Evolutionary conservation across 2,888 invertebrate genomes (phyloP).

Genomic region (Acanthosoma haemorrhoidale): DNA sequence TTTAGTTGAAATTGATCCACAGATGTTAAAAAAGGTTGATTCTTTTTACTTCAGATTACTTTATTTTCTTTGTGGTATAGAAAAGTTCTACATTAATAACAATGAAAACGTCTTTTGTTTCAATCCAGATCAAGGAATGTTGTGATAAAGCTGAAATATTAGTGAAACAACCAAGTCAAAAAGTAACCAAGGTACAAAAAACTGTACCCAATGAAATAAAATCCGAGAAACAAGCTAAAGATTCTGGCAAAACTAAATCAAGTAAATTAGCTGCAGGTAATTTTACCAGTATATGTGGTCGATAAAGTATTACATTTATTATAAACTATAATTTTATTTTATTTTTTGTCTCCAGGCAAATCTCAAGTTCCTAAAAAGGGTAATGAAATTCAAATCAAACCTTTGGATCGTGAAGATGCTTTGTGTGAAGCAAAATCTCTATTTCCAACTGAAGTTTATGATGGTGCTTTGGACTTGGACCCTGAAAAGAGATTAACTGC

Average conservation of each 20-base stretch:
- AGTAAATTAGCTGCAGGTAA: slow-evolving; percentile 41
- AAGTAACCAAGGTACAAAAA: background rate
- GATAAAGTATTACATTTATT: background rate
- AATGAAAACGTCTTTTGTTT: background rate
- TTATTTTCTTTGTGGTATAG: background rate
- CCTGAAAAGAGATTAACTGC: slow-evolving; percentile 80
- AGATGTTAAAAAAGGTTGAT: slow-evolving; percentile 79
- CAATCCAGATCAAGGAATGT: slow-evolving; percentile 73
- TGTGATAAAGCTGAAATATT: slow-evolving; percentile 85
- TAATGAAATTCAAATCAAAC: background rate
- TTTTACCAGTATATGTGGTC: background rate
- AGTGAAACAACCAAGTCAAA: slow-evolving; percentile 48
- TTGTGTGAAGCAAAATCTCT: slow-evolving; percentile 65
- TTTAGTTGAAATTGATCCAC: slow-evolving; percentile 78
- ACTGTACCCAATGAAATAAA: slow-evolving; percentile 34
- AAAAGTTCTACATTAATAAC: background rate
- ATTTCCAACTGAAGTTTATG: slow-evolving; percentile 56
- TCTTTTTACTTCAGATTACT: background rate
- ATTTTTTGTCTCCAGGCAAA: too few species aligned
- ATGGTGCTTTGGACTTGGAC: background rate
- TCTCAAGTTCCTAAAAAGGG: background rate
- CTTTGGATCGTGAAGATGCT: slow-evolving; percentile 62
- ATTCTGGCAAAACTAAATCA: slow-evolving; percentile 45
- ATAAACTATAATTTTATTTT: background rate
- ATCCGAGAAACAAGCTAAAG: slow-evolving; percentile 37